These are phyloP conservation scores for Platorchestia sp. DNA, from an alignment of 1,140 invertebrate genomes.

Conservation along the genomic window DNA sequence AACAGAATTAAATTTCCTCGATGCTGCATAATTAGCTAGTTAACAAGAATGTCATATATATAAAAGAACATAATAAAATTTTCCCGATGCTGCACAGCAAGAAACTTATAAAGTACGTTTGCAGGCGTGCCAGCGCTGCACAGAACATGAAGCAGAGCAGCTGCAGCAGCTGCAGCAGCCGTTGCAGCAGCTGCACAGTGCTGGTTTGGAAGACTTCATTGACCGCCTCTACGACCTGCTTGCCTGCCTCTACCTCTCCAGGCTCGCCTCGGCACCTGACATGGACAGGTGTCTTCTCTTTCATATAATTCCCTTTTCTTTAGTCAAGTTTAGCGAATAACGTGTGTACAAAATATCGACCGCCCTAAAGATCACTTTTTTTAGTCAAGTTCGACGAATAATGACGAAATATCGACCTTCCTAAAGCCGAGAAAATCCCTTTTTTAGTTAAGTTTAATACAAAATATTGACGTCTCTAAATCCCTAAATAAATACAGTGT, in stretches of 20 bases:
- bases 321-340: too few relatives aligned
- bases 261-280: background rate
- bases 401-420: too few relatives aligned
- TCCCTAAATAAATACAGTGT: too few relatives aligned
- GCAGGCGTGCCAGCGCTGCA: background rate
- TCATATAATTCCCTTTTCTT: background rate
- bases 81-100: background rate
- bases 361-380: too few relatives aligned
- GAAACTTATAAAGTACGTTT: background rate
- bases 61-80: background rate
- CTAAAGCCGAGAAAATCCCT: too few relatives aligned
- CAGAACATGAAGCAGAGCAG: background rate
- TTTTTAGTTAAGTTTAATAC: too few relatives aligned
- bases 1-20: background rate
- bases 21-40: background rate
- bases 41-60: background rate
- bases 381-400: too few relatives aligned
- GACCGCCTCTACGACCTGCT: background rate
- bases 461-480: too few relatives aligned
- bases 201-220: background rate
- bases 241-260: background rate
- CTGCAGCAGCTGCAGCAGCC: conserved; percentile 20
- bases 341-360: too few relatives aligned
- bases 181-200: background rate
- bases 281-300: background rate